Conservation (phyloP, 2,888 invertebrate genomes). For the Chironomus tentans region DNA sequence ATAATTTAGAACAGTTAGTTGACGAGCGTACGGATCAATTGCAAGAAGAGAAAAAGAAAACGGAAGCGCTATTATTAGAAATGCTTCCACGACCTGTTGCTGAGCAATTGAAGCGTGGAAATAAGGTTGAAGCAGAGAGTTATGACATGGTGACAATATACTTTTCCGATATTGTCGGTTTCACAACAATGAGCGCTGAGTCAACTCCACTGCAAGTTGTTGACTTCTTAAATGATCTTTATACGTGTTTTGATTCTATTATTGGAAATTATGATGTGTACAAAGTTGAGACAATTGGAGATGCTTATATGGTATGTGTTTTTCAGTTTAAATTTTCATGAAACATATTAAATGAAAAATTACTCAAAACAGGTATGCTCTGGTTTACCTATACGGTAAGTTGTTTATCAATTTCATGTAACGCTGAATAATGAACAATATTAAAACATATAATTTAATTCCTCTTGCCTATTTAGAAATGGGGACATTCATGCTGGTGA, state of each 20-base stretch:
- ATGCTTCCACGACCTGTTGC: constrained; percentile 88
- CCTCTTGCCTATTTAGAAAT: constrained; percentile 51
- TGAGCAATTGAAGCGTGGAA: constrained; percentile 81
- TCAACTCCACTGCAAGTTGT: constrained; percentile 88
- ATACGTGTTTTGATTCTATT: constrained; percentile 90
- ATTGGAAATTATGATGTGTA: constrained; percentile 88
- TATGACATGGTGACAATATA: constrained; percentile 90
- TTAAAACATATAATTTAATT: no score
- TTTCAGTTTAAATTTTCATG: no score
- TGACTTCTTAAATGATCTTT: constrained; percentile 85
- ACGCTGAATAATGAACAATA: no score
- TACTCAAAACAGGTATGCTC: no score
- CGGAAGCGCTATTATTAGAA: constrained; percentile 77
- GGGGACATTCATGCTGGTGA: constrained; percentile 86
- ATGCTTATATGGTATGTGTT: constrained; percentile 94
- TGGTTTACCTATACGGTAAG: neutral
- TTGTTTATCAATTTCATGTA: no score
- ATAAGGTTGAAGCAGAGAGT: constrained; percentile 80
- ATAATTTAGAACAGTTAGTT: constrained; percentile 82
- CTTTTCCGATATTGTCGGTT: constrained; percentile 91
- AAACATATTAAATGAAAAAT: no score
- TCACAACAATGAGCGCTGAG: constrained; percentile 85
- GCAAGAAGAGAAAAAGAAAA: constrained; percentile 93
- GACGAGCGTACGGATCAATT: constrained; percentile 89
- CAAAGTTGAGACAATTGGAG: constrained; percentile 80